Conservation (phyloP, 2,888 invertebrate species). For the Lingula anatina region DNA sequence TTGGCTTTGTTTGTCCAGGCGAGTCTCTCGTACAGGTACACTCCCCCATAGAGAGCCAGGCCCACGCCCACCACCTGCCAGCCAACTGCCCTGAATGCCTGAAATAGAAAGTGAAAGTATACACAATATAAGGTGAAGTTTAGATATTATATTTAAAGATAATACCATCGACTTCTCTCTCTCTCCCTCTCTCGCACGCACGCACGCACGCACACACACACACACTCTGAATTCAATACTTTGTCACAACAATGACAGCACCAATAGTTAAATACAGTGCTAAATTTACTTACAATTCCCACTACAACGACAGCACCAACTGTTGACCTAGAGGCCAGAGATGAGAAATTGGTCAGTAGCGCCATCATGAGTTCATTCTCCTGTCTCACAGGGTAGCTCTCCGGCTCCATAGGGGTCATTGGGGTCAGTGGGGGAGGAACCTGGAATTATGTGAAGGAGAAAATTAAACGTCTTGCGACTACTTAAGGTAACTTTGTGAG, state of each 20-base stretch:
- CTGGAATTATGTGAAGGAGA: slow-evolving; percentile 9
- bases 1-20: slow-evolving; percentile 97
- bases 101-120: slow-evolving; percentile 24
- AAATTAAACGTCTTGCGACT: too few species aligned
- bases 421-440: slow-evolving; percentile 38
- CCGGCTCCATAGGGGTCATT: slow-evolving; percentile 28
- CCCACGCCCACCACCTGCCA: slow-evolving; percentile 88
- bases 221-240: too few species aligned
- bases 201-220: too few species aligned
- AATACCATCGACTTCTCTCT: too few species aligned
- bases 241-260: too few species aligned
- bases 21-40: slow-evolving; percentile 92
- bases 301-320: slow-evolving; percentile 86
- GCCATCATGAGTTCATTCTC: slow-evolving; percentile 34
- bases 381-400: slow-evolving; percentile 10
- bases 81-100: slow-evolving; percentile 93
- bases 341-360: slow-evolving; percentile 62
- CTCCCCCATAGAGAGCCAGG: slow-evolving; percentile 76
- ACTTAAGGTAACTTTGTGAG: too few species aligned
- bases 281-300: slow-evolving; percentile 67
- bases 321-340: slow-evolving; percentile 88
- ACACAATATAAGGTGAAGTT: too few species aligned
- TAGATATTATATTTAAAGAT: too few species aligned
- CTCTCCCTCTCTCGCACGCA: too few species aligned
- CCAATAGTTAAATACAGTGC: not conserved